Evolutionary conservation across 2,888 invertebrate genomes (phyloP), one percentile per base, ranked within the genome.

Genomic region (Hydroisotoma schaefferi): DNA sequence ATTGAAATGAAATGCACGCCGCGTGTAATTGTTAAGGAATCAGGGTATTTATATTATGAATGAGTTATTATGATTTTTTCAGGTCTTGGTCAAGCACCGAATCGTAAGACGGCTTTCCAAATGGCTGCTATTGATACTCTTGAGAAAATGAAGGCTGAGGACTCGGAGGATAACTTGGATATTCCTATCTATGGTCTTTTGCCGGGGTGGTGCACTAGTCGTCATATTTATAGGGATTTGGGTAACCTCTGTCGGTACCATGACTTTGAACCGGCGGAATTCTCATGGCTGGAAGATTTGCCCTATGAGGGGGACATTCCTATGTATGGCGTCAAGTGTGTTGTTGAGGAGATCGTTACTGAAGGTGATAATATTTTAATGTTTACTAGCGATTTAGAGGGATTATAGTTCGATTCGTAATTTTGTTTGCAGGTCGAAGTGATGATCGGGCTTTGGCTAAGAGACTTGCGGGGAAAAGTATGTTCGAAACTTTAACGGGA

Each of bases 121-220:
- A 51, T 69, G 57, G 67, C 69, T 37, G 63, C 69, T 10, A 57
- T 63, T 6, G 67, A 69, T 26, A 10, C 67, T 1, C 25, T 69
- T 27, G 59, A 67, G 28, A 55, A 59, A 23, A 59, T 63, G n/a
- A 58, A 61, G 37, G 28, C 33, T 22, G 57, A 49, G 6, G 25
- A 25, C 15, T n/a, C 26, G 2, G 44, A 54, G 1, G 57, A 49
- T 12, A 28, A 25, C 15, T n/a, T 27, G 2, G 44, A 54, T 1
- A 28, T 69, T 33, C 63, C 62, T 0, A 10, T 12, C 10, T 58
- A 55, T 44, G 67, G 57, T 0, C 48, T 69, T 8, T 52, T 63
- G 6, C 69, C 69, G n/a, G 67, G 67, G 2, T 64, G 46, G 55
- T 56, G 67, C 20, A 58, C 61, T 18, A 52, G 56, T 38, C 57